A percentile compares a stretch with the other conserved stretches of the same genome.
phyloP scores from a whole-genome alignment of 2,797 vertebrate species.

The Syndactyla subalaris region DNA sequence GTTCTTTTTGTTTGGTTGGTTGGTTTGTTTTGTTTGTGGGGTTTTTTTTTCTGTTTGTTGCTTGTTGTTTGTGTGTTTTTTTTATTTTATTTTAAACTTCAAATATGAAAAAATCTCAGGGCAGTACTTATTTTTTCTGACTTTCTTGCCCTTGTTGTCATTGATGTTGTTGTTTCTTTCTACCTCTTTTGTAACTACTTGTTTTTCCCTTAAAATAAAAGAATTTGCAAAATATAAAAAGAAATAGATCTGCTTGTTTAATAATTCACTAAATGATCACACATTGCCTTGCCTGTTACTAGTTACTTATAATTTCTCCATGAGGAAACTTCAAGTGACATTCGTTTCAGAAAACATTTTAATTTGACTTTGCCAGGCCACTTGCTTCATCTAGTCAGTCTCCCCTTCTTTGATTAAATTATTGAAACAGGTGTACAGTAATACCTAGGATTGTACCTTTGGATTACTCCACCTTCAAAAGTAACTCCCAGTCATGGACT shows the following conservation, averaged over 20 bases:
- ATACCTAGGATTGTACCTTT: background rate
- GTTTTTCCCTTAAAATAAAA: background rate
- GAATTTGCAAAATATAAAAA: background rate
- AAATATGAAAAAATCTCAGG: background rate
- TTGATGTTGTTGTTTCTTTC: background rate
- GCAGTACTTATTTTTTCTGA: background rate
- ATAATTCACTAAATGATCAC: slow-evolving; percentile 2
- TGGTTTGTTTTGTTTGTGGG: too few relatives aligned
- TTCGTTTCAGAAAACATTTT: background rate
- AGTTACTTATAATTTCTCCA: background rate
- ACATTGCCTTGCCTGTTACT: background rate
- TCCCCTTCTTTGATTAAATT: background rate
- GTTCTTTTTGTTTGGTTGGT: too few relatives aligned
- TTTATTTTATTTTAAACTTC: background rate
- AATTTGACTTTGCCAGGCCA: background rate
- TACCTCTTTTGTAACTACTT: background rate
- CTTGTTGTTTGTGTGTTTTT: too few relatives aligned
- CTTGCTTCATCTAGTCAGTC: background rate
- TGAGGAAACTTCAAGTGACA: background rate
- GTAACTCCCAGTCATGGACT: background rate
- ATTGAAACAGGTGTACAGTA: background rate
- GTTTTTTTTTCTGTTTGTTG: too few relatives aligned
- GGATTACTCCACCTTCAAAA: background rate
- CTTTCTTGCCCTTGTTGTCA: accelerated
- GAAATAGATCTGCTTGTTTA: background rate